Base-by-base conservation (phyloP, 2,888 invertebrate genomes). In the Tipula vernalis region DNA sequence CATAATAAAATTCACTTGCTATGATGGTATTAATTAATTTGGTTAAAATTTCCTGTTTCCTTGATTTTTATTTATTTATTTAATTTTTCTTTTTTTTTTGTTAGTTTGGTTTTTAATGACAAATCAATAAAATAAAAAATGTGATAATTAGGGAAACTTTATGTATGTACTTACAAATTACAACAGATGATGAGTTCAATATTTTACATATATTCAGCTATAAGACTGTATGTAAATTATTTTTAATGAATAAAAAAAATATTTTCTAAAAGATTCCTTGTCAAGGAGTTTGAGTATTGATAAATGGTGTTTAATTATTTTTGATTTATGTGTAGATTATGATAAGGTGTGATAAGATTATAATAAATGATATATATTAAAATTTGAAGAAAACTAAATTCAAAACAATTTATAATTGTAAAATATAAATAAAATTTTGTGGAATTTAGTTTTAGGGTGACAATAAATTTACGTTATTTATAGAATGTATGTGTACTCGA, bases 261-360 rank as follows among this genome's bases (percentile, higher is more conserved):
- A 39, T 39, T 5, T 51, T 44, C 44, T 0, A 8, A 44, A 44
- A 44, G 44, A 10, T 10, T 44, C 8, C 12, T 15, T n/a, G 51
- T 51, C 6, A 51, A 51, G 15, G 51, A 18, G 71, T 71, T 71
- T 71, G 71, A 71, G 71, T 71, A 71, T 71, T 71, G 71, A 71
- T 71, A 28, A 71, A 71, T 71, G 71, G 71, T 18, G 28, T 71
- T 71, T 71, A 71, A 71, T 71, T 71, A 71, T 71, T 71, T 71
- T 71, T 71, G 71, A 71, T 71, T 71, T 71, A 71, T 71, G 71
- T 71, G 28, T 28, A 71, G 71, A 28, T 71, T 71, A 71, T 28
- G 71, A 71, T 71, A 71, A 71, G 71, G 71, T 71, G 71, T 71
- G 71, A 71, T 71, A 71, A 71, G 71, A 71, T 71, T 71, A 71